phyloP scores from a whole-genome alignment of 2,888 invertebrate species.

The Syrphus vitripennis region DNA sequence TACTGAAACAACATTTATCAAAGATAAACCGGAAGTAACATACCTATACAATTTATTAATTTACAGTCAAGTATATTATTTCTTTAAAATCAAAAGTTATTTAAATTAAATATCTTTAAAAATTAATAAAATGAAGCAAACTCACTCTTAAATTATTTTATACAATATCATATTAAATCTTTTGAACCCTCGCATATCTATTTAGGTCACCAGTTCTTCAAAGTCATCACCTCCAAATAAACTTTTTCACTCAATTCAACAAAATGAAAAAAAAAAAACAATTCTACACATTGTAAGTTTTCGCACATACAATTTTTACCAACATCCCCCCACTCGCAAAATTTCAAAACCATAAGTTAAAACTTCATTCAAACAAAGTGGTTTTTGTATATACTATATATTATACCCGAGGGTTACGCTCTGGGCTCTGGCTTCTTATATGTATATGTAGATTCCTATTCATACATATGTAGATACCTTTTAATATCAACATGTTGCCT shows the following conservation, averaged over 20 bases:
- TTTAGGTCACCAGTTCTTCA: not conserved
- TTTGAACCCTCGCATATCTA: not conserved
- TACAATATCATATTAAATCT: not conserved
- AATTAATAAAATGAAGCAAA: not conserved
- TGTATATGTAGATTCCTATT: not conserved
- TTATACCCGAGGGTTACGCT: no score
- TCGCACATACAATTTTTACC: not conserved
- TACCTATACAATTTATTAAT: no score
- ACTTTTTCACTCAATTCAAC: slow-evolving; percentile 4
- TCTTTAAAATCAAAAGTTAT: not conserved
- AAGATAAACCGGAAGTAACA: no score
- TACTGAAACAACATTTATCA: no score
- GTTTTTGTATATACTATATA: not conserved
- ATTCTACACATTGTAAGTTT: not conserved
- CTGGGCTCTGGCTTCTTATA: no score
- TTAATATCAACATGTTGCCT: slow-evolving; percentile 18
- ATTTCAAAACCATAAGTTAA: slow-evolving; percentile 3
- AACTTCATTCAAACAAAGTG: slow-evolving; percentile 17
- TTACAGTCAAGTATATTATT: no score
- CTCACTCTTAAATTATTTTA: not conserved
- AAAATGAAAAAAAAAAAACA: not conserved
- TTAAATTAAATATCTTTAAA: not conserved
- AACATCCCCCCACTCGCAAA: not conserved
- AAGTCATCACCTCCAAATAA: not conserved
- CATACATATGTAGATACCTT: not conserved